Evolutionary conservation across 1,140 invertebrate genomes (phyloP), one percentile per base, ranked within the genome.

Genomic region (Heliconius himera): DNA sequence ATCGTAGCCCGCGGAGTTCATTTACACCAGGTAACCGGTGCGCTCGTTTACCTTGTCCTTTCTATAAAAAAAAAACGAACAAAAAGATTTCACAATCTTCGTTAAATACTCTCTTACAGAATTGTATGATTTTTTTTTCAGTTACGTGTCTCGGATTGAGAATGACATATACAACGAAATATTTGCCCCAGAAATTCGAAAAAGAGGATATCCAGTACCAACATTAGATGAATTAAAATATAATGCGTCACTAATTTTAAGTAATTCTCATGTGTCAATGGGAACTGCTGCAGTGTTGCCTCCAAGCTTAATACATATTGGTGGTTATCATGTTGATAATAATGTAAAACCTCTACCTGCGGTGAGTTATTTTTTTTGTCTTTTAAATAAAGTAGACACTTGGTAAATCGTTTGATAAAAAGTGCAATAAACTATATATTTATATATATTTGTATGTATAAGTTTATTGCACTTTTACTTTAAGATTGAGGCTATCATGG

Each of bases 241-340:
- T 22, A 83, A 83, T 77, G 79, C 60, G 13, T 85, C 84, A 20
- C 36, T 85, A 13, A 66, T 82, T 66, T 73, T 85, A 41, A 79
- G 84, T 22, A 85, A 83, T 72, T 83, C 84, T 0, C 84, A 85
- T 26, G 60, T 82, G 0, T 85, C 84, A 1, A 41, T 83, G 72
- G 80, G 82, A 22, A 18, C 29, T n/a, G 70, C 82, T 29, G 49
- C 49, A 0, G 70, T 73, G 49, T 54, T 82, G 18, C 84, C 84
- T 3, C 75, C 78, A 29, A 85, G 72, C 26, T 78, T 81, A 20
- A 76, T 80, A 8, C 54, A 81, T n/a, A 83, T 84, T 56, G 83
- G 83, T 20, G 83, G 84, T 20, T 83, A 80, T 54, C 82, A 83
- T 73, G 82, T 85, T 8, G 51, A 82, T 66, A 13, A 60, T 33